Percentiles rank a stretch among this genome's conserved stretches.
These are phyloP conservation scores for Ernsta delagoae DNA, from an alignment of 2,888 invertebrate genomes.

Conservation along the genomic window DNA sequence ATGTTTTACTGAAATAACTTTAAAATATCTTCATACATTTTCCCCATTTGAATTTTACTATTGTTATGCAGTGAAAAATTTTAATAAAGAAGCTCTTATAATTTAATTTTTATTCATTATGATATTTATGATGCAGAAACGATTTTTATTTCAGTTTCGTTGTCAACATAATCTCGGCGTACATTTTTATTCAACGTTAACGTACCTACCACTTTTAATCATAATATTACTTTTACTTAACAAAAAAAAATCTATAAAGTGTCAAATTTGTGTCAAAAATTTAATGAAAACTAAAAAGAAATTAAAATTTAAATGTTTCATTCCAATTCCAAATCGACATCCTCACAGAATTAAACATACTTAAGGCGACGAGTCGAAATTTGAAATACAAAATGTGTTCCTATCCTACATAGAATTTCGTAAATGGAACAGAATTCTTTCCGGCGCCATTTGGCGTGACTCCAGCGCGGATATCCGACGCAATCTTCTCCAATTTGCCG, in stretches of 20 bases:
- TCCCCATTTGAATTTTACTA: background rate
- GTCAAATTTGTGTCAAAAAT: too few relatives aligned
- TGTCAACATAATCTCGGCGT: too few relatives aligned
- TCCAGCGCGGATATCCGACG: conserved; percentile 34
- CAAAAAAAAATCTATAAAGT: too few relatives aligned
- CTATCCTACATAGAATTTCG: conserved; percentile 32
- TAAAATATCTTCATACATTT: background rate
- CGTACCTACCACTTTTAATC: too few relatives aligned
- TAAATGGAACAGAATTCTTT: conserved; percentile 34
- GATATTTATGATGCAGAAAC: too few relatives aligned
- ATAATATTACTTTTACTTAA: too few relatives aligned
- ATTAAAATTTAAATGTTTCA: background rate
- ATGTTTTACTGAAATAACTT: background rate
- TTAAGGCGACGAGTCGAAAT: background rate
- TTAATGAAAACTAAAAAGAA: too few relatives aligned
- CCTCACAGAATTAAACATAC: conserved; percentile 12
- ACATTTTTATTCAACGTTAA: too few relatives aligned
- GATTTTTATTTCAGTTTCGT: too few relatives aligned
- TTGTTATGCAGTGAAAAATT: background rate
- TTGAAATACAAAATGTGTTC: conserved; percentile 26
- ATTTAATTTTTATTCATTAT: too few relatives aligned
- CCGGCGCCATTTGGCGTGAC: conserved; percentile 35
- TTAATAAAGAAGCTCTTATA: background rate
- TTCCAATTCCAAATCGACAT: background rate
- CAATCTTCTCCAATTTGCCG: conserved; percentile 37